Percentiles rank a stretch among this genome's conserved stretches.
Conservation (phyloP, 2,888 invertebrate genomes). For the Pterostichus niger region DNA sequence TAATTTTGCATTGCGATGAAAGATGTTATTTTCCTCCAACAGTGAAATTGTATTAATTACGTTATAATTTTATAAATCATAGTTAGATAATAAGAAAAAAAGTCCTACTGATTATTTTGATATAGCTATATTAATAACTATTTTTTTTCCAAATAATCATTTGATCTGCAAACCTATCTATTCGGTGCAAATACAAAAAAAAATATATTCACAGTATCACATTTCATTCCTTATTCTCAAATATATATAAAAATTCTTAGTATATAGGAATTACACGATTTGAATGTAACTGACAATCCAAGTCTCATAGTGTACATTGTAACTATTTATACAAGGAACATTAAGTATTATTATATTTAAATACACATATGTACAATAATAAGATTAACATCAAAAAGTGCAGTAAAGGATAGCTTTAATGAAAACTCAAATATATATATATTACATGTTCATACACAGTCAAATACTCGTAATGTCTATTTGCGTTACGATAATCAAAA, state of each 20-base stretch:
- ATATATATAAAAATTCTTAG: conserved; percentile 11
- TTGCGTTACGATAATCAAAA: conserved; percentile 6
- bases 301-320: conserved; percentile 37
- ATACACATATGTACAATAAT: conserved; percentile 63
- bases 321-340: conserved; percentile 65
- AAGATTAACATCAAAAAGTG: conserved; percentile 63
- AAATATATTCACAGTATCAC: conserved; percentile 43
- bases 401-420: conserved; percentile 51
- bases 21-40: not conserved
- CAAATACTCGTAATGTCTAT: not conserved
- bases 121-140: no score
- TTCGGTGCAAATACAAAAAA: no score
- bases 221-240: conserved; percentile 34
- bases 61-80: no score
- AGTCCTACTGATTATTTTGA: no score
- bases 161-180: no score
- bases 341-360: conserved; percentile 60
- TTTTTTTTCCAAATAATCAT: no score
- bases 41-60: no score
- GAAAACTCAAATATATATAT: conserved; percentile 46
- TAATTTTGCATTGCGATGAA: no score
- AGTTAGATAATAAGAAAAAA: no score
- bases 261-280: conserved; percentile 4
- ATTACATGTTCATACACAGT: not conserved
- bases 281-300: conserved; percentile 49